A percentile compares a stretch with the other conserved stretches of the same genome.
Evolutionary conservation across 2,797 vertebrate species (phyloP).

Genomic region (Alectoris magna): DNA sequence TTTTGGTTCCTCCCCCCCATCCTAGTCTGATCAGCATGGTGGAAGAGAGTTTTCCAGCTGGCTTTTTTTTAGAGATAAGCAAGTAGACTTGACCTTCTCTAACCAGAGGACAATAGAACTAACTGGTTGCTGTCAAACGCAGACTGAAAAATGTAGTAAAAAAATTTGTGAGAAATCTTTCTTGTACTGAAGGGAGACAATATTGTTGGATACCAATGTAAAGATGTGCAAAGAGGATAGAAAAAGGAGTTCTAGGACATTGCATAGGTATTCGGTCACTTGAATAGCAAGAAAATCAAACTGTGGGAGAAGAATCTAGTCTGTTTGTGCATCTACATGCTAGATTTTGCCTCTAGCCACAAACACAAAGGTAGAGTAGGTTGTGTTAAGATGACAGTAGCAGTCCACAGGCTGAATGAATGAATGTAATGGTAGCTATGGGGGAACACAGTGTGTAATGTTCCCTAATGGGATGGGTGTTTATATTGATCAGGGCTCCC

Average conservation of each 20-base stretch:
- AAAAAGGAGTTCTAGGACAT: background rate
- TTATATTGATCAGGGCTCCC: background rate
- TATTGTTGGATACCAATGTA: background rate
- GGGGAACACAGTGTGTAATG: background rate
- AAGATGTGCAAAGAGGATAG: background rate
- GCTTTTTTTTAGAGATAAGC: background rate
- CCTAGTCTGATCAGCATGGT: background rate
- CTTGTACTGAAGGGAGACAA: background rate
- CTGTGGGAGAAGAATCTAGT: background rate
- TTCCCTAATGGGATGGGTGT: background rate
- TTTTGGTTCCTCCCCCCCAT: background rate
- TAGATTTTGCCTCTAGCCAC: background rate
- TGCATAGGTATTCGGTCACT: background rate
- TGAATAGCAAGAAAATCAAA: background rate
- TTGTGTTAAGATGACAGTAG: background rate
- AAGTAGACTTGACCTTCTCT: background rate
- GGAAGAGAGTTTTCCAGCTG: background rate
- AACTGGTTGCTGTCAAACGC: background rate
- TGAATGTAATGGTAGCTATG: background rate
- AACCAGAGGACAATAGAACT: background rate
- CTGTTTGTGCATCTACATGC: background rate
- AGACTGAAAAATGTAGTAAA: background rate
- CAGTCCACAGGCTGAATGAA: background rate
- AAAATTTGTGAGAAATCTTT: background rate
- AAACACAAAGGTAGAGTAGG: background rate